These are phyloP conservation scores for Melanotus villosus DNA, from an alignment of 2,888 invertebrate genomes.

Conservation along the genomic window DNA sequence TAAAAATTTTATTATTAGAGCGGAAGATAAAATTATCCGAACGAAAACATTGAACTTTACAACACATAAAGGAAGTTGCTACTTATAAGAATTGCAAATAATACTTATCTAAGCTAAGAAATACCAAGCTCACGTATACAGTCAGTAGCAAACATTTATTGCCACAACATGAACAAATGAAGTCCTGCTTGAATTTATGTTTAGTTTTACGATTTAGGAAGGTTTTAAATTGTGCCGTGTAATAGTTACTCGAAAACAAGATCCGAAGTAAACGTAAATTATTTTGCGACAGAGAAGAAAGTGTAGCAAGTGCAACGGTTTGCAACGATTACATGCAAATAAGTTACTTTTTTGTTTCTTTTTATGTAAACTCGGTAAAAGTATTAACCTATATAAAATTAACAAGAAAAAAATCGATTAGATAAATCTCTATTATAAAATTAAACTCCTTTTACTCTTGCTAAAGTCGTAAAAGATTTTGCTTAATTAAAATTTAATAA, in stretches of 20 bases:
- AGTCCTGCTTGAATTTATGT: background rate
- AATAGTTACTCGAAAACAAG: conserved; percentile 6
- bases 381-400: background rate
- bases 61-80: too few relatives aligned
- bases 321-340: conserved; percentile 5
- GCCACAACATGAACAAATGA: background rate
- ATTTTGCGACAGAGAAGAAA: background rate
- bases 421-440: too few relatives aligned
- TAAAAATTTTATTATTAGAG: too few relatives aligned
- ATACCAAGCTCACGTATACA: too few relatives aligned
- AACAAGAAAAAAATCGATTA: too few relatives aligned
- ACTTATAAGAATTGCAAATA: too few relatives aligned
- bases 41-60: too few relatives aligned
- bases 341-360: background rate
- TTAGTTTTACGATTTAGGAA: background rate
- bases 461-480: too few relatives aligned
- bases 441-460: too few relatives aligned
- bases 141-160: background rate
- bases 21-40: too few relatives aligned
- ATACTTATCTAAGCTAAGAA: too few relatives aligned
- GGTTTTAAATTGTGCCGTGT: conserved; percentile 1
- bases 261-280: conserved; percentile 4
- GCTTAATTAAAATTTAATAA: too few relatives aligned
- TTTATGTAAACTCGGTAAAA: background rate
- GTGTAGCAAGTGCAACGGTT: conserved; percentile 4